Conservation (phyloP, 2,797 vertebrate species). For the Labeo calbasu region DNA sequence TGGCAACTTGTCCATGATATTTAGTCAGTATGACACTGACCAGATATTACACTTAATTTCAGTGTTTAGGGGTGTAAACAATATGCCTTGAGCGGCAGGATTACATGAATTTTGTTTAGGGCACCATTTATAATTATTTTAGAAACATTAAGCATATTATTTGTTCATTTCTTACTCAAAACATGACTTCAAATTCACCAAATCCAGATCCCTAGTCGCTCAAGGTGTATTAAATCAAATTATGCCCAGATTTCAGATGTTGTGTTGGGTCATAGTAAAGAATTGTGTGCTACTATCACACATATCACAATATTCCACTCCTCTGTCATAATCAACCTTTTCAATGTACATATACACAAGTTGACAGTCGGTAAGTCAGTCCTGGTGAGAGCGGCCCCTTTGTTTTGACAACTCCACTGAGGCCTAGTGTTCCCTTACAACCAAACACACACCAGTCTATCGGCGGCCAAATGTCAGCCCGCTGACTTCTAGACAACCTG, state of each 20-base stretch:
- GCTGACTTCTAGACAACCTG: constrained; percentile 66
- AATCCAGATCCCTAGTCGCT: not conserved
- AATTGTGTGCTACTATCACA: constrained; percentile 12
- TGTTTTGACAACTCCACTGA: constrained; percentile 81
- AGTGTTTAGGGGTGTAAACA: not conserved
- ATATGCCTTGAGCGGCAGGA: not conserved
- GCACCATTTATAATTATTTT: not conserved
- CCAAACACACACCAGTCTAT: constrained; percentile 74
- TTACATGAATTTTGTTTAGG: not conserved
- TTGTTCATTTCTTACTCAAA: not conserved
- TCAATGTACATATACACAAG: constrained; percentile 22
- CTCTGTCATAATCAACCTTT: constrained; percentile 25
- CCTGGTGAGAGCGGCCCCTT: constrained; percentile 69
- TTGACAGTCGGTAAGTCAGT: constrained; percentile 42
- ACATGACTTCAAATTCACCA: not conserved
- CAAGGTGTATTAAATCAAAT: not conserved
- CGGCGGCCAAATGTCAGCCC: constrained; percentile 72
- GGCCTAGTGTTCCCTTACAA: constrained; percentile 78
- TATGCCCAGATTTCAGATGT: not conserved
- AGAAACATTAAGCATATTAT: not conserved
- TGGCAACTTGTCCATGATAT: not conserved
- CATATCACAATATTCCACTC: not conserved
- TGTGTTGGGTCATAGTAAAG: not conserved
- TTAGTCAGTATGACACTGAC: not conserved
- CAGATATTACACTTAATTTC: not conserved